Percentiles rank a stretch among this genome's conserved stretches.
These are phyloP conservation scores for Andricus curvator DNA, from an alignment of 2,888 invertebrate species.

Conservation along the genomic window DNA sequence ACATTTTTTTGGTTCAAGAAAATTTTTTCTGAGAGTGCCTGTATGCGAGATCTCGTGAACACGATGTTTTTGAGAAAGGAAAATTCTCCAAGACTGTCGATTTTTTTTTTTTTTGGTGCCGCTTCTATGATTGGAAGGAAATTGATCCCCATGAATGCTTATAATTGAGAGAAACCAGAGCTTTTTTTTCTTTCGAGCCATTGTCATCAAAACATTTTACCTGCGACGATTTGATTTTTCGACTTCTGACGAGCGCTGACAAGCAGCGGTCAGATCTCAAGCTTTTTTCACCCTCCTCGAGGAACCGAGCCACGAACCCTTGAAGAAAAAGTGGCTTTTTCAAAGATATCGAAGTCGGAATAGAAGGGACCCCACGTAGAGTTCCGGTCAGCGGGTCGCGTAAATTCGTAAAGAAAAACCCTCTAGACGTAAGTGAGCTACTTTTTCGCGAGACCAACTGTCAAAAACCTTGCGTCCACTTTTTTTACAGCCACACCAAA, in stretches of 20 bases:
- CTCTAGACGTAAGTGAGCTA: conserved; percentile 65
- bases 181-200: not conserved
- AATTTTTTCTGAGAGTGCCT: too few species aligned
- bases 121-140: not conserved
- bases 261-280: conserved; percentile 63
- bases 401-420: conserved; percentile 56
- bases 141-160: conserved; percentile 25
- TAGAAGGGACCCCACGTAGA: conserved; percentile 71
- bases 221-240: conserved; percentile 26
- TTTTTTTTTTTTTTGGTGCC: too few species aligned
- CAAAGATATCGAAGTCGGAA: conserved; percentile 57
- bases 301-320: conserved; percentile 51
- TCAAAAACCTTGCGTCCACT: conserved; percentile 62
- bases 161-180: conserved; percentile 31
- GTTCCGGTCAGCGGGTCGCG: conserved; percentile 69
- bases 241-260: conserved; percentile 46
- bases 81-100: too few species aligned
- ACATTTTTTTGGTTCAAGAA: too few species aligned
- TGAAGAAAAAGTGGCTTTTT: conserved; percentile 66
- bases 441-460: conserved; percentile 56
- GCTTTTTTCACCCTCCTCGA: conserved; percentile 52
- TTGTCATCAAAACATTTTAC: conserved; percentile 25
- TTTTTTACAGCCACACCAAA: conserved; percentile 56
- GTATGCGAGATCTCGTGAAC: too few species aligned
- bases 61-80: too few species aligned